These are phyloP conservation scores for Phlogophora meticulosa DNA, from an alignment of 2,888 invertebrate species.

Conservation along the genomic window DNA sequence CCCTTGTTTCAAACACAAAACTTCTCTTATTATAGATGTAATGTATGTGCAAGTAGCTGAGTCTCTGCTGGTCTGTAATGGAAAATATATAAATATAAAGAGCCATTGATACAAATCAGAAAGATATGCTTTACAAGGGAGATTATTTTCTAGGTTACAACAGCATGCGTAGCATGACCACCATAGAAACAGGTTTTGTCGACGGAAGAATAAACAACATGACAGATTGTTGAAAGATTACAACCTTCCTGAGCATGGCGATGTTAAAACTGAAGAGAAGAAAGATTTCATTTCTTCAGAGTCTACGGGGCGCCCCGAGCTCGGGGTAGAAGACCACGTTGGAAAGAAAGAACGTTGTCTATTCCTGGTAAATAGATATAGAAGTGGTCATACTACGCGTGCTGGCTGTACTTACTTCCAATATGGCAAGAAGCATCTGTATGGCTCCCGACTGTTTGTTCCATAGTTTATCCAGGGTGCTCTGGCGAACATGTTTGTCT, in stretches of 20 bases:
- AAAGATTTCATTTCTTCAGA: no score
- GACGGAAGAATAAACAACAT: no score
- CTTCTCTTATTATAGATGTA: slow-evolving; percentile 91
- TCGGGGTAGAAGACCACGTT: no score
- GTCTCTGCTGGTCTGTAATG: slow-evolving; percentile 90
- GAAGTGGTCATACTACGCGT: no score
- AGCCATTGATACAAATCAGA: neutral
- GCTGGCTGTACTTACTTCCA: slow-evolving; percentile 85
- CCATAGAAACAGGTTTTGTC: no score
- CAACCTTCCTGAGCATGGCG: no score
- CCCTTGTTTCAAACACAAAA: slow-evolving; percentile 91
- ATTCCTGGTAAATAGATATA: no score
- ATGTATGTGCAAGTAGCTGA: slow-evolving; percentile 89
- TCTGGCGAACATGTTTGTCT: slow-evolving; percentile 91
- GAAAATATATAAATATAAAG: slow-evolving; percentile 21
- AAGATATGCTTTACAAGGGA: neutral
- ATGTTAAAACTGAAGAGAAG: no score
- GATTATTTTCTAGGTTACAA: neutral
- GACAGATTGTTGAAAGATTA: no score
- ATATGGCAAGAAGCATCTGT: slow-evolving; percentile 88
- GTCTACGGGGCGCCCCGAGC: no score
- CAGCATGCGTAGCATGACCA: no score
- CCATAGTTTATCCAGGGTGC: slow-evolving; percentile 91
- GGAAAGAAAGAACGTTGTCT: no score
- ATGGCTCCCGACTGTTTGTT: slow-evolving; percentile 90